These are phyloP conservation scores for Polymixis flavicincta DNA, from an alignment of 2,888 invertebrate species.

Conservation along the genomic window DNA sequence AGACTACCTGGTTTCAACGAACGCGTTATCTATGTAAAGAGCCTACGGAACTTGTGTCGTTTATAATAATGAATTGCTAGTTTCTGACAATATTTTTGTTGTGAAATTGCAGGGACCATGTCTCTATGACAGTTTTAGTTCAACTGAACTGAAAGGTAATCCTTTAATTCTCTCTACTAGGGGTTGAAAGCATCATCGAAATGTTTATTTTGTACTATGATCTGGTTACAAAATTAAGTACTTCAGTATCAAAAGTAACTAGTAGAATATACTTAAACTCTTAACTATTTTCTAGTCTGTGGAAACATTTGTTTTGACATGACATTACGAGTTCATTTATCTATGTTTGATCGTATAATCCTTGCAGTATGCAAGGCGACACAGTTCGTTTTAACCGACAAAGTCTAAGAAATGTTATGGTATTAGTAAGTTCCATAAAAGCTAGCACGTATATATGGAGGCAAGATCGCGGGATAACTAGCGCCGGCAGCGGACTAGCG, in stretches of 20 bases:
- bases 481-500: constrained; percentile 79
- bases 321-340: background rate
- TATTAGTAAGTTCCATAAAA: constrained; percentile 51
- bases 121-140: constrained; percentile 1
- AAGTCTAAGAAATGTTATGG: constrained; percentile 5
- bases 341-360: background rate
- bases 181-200: background rate
- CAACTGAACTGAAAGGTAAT: background rate
- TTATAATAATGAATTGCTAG: constrained; percentile 21
- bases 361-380: background rate
- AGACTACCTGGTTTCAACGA: constrained; percentile 42
- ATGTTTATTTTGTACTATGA: background rate
- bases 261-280: background rate
- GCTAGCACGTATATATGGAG: constrained; percentile 42
- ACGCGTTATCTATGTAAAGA: constrained; percentile 58
- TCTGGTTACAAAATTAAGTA: background rate
- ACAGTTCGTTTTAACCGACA: background rate
- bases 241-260: no score
- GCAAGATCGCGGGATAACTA: constrained; percentile 37
- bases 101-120: constrained; percentile 22
- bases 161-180: background rate
- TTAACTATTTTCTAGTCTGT: constrained; percentile 15
- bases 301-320: background rate
- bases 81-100: constrained; percentile 19
- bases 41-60: constrained; percentile 45